These are phyloP conservation scores for Sebastes itinus DNA, from an alignment of 2,797 vertebrate species.

Conservation along the genomic window DNA sequence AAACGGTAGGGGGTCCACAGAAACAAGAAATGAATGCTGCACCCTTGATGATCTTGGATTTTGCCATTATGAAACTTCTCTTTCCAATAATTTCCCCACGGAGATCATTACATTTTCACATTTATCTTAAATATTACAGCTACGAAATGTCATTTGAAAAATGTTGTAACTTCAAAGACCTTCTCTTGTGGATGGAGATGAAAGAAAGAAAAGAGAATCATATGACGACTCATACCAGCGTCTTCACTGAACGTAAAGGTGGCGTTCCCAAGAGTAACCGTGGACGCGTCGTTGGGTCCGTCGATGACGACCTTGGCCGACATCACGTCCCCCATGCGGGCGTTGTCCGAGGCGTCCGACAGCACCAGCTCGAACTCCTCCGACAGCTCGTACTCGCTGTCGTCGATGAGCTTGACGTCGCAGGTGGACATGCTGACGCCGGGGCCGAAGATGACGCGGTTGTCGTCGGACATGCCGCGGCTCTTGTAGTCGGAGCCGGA, in stretches of 20 bases:
- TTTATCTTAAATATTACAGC: neutral
- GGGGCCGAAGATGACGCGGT: constrained; percentile 87
- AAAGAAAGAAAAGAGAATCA: neutral
- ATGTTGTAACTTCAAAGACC: neutral
- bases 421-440: constrained; percentile 90
- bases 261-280: constrained; percentile 88
- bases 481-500: constrained; percentile 96
- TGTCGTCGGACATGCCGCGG: constrained; percentile 85
- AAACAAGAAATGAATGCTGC: neutral
- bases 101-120: neutral
- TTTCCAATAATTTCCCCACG: neutral
- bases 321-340: constrained; percentile 83
- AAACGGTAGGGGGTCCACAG: neutral
- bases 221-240: constrained; percentile 81
- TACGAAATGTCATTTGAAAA: neutral
- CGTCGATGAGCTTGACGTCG: constrained; percentile 90
- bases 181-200: neutral
- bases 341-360: constrained; percentile 87
- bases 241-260: constrained; percentile 93
- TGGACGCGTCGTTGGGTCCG: constrained; percentile 95
- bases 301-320: constrained; percentile 88
- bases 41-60: neutral
- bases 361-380: constrained; percentile 94
- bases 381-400: constrained; percentile 96
- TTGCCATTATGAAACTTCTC: neutral